phyloP scores from a whole-genome alignment of 2,888 invertebrate species.

The Cyrtodaria siliqua region DNA sequence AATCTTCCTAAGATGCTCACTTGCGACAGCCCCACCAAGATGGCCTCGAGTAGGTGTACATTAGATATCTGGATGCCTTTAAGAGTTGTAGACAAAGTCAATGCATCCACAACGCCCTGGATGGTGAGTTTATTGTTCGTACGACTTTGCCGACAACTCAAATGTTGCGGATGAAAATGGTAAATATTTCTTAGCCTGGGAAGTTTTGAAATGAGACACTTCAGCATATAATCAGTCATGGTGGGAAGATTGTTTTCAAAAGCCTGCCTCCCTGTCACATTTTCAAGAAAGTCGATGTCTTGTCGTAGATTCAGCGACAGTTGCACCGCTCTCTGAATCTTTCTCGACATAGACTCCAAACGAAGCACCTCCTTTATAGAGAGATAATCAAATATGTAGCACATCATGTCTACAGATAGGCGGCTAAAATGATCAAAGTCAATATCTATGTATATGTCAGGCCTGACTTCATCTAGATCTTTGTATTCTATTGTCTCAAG shows the following conservation, averaged over 20 bases:
- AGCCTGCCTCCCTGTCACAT: slow-evolving; percentile 3
- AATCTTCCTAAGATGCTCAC: slow-evolving; percentile 72
- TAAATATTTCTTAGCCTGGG: slow-evolving; percentile 27
- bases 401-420: slow-evolving; percentile 24
- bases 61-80: slow-evolving; percentile 78
- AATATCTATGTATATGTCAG: neutral
- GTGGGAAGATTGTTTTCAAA: slow-evolving; percentile 18
- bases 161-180: slow-evolving; percentile 26
- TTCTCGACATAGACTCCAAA: slow-evolving; percentile 21
- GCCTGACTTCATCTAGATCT: neutral
- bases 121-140: slow-evolving; percentile 12
- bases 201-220: slow-evolving; percentile 17
- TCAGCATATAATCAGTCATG: slow-evolving; percentile 16
- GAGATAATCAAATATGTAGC: slow-evolving; percentile 28
- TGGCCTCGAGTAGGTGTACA: slow-evolving; percentile 75
- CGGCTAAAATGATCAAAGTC: slow-evolving; percentile 10
- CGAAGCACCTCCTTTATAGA: slow-evolving; percentile 18
- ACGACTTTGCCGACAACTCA: neutral
- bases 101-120: neutral
- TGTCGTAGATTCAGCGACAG: slow-evolving; percentile 3
- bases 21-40: slow-evolving; percentile 73
- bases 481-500: neutral
- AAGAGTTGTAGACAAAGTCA: slow-evolving; percentile 36
- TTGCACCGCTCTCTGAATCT: slow-evolving; percentile 22
- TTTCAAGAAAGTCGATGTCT: slow-evolving; percentile 31